Evolutionary conservation across 2,888 invertebrate species (phyloP).

Genomic region (Achlya flavicornis): DNA sequence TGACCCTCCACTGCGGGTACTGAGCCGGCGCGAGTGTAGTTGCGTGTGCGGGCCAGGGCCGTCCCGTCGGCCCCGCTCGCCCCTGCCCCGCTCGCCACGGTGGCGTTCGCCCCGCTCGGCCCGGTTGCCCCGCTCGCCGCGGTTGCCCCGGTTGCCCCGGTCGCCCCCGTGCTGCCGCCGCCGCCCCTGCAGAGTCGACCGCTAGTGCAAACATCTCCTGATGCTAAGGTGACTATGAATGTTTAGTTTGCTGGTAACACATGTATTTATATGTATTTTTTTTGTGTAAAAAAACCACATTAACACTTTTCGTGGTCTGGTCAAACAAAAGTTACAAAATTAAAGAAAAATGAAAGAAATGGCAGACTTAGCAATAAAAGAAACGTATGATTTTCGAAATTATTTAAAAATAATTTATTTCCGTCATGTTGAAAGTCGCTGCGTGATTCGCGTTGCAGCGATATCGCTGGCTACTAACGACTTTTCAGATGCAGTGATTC

Average conservation of each 20-base stretch:
- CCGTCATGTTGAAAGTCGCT: too few species aligned
- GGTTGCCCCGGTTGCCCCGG: constrained; percentile 1
- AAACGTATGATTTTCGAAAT: too few species aligned
- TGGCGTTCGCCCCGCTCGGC: constrained; percentile 18
- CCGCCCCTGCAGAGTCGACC: constrained; percentile 11
- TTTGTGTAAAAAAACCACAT: background rate
- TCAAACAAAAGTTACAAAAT: too few species aligned
- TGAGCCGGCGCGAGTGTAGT: constrained; percentile 67
- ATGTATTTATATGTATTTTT: too few species aligned
- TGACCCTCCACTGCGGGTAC: constrained; percentile 58
- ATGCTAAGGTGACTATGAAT: constrained; percentile 28
- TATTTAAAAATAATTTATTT: too few species aligned
- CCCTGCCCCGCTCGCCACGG: constrained; percentile 23
- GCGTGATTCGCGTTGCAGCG: too few species aligned
- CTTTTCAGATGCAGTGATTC: too few species aligned
- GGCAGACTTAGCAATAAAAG: too few species aligned
- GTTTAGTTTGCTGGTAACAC: background rate
- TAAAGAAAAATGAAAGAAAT: too few species aligned
- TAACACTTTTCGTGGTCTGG: too few species aligned
- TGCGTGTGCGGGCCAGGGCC: constrained; percentile 66
- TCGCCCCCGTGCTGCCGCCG: background rate
- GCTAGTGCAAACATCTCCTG: constrained; percentile 24
- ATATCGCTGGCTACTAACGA: too few species aligned
- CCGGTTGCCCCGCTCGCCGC: too few species aligned
- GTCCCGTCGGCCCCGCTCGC: constrained; percentile 41